Conservation (phyloP, 2,797 vertebrate genomes). For the Iguana delicatissima region DNA sequence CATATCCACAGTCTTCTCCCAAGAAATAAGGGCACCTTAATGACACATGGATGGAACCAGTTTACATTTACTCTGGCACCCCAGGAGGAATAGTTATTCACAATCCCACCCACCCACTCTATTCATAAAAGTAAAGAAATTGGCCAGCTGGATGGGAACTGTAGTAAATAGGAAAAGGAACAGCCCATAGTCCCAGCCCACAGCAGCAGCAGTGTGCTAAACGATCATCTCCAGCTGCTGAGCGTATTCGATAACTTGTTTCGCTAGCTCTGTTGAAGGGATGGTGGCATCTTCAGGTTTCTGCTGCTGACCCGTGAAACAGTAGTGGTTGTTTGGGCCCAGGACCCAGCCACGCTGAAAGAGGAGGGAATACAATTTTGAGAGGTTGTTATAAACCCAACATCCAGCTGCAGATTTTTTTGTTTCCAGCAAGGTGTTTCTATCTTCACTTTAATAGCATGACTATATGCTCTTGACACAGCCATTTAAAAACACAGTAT, state of each 20-base stretch:
- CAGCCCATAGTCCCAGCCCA: background rate
- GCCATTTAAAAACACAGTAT: background rate
- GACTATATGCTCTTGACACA: background rate
- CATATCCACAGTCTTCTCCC: background rate
- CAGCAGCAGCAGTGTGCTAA: slow-evolving; percentile 67
- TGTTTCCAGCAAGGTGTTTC: background rate
- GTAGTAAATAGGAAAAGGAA: background rate
- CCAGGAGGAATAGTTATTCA: background rate
- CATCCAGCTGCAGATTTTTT: background rate
- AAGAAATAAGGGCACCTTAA: background rate
- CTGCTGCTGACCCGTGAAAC: slow-evolving; percentile 91
- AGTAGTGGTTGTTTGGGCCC: slow-evolving; percentile 89
- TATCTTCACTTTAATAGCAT: background rate
- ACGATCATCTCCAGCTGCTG: slow-evolving; percentile 98
- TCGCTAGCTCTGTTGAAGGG: slow-evolving; percentile 92
- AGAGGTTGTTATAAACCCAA: background rate
- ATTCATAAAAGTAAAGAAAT: background rate
- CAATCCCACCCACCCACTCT: background rate
- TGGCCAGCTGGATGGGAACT: background rate
- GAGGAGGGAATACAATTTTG: rapidly evolving
- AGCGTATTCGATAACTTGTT: slow-evolving; percentile 96
- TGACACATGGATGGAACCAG: background rate
- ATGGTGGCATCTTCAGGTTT: slow-evolving; percentile 93
- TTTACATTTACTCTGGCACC: slow-evolving; percentile 29
- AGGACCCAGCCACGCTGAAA: slow-evolving; percentile 92